Base-by-base conservation (phyloP, 1,140 invertebrate species). In the Andricus grossulariae region DNA sequence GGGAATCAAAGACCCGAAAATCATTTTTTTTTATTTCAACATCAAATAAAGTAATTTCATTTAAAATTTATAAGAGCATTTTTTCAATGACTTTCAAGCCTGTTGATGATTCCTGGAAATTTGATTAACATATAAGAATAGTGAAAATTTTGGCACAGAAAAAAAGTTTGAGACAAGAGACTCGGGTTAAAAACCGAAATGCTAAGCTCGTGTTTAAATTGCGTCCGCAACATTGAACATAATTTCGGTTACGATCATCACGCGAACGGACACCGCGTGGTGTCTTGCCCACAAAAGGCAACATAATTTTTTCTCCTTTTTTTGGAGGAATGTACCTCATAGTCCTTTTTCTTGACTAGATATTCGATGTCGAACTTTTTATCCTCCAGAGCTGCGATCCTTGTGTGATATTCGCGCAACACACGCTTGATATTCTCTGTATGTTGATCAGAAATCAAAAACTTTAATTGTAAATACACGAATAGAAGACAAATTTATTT, bases 281-380 rank as follows among this genome's bases (percentile, higher is more conserved):
- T 81, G 80, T 80, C 80, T 75, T 82, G 78, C 78, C 79, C 80
- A 76, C 60, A 66, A 39, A 66, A 66, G 60, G 60, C 60, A 77
- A 82, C 76, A 81, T 78, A 77, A 76, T 51, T 77, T 74, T 72
- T 79, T 73, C 75, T 80, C 73, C 77, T 74, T 82, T 80, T 80
- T 73, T 85, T 78, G 66, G 52, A 78, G 50, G 85, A 85, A 86
- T 85, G 79, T 91, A 91, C 97, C 97, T 99, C 97, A 92, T 95
- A 96, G 93, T 99, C 98, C 96, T 99, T 99, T 94, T 95, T 96
- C 94, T 97, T 96, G 92, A 99, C 98, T 93, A 97, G 93, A 94
- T 97, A 97, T 94, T 99, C 98, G 94, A 99, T 94, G 95, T 99
- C 98, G 94, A 97, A 99, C 94, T 99, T 99, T 92, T 96, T 94